Evolutionary conservation across 2,888 invertebrate species (phyloP).

Genomic region (Microplitis manilae): DNA sequence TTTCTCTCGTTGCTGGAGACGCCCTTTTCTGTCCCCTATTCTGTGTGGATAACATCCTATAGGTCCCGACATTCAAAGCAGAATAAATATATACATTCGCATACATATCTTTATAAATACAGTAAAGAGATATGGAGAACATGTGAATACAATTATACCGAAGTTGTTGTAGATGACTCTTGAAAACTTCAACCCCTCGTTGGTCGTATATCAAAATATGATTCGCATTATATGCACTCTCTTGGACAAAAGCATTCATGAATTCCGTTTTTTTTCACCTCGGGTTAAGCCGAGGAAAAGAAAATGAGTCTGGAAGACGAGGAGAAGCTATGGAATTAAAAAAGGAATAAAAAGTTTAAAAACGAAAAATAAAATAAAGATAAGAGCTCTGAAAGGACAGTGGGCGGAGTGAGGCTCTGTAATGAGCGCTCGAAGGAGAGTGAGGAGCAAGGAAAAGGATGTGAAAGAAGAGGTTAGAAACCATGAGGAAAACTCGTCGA

Average conservation of each 20-base stretch:
- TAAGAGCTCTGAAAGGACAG: constrained; percentile 42
- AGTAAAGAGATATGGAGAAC: constrained; percentile 28
- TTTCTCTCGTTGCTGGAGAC: constrained; percentile 46
- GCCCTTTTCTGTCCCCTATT: constrained; percentile 33
- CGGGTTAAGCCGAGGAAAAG: constrained; percentile 15
- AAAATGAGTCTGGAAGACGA: constrained; percentile 43
- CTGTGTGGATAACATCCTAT: constrained; percentile 6
- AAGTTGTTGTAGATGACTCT: constrained; percentile 10
- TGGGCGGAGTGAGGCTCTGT: constrained; percentile 47
- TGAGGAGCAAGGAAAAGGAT: constrained; percentile 2
- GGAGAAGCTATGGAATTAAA: constrained; percentile 35
- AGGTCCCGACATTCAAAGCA: not conserved
- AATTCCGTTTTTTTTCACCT: constrained; percentile 15
- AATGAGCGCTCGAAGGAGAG: constrained; percentile 9
- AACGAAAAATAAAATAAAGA: constrained; percentile 37
- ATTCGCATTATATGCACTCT: constrained; percentile 1
- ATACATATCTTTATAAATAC: not conserved
- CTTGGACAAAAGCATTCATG: not conserved
- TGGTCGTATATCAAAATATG: not conserved
- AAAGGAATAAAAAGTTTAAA: constrained; percentile 36
- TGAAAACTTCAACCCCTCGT: constrained; percentile 16
- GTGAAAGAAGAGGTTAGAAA: not conserved
- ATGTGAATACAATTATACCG: constrained; percentile 59
- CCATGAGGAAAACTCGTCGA: constrained; percentile 56
- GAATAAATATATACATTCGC: constrained; percentile 18